Conservation (phyloP, 2,797 vertebrate species). For the Lateolabrax maculatus region DNA sequence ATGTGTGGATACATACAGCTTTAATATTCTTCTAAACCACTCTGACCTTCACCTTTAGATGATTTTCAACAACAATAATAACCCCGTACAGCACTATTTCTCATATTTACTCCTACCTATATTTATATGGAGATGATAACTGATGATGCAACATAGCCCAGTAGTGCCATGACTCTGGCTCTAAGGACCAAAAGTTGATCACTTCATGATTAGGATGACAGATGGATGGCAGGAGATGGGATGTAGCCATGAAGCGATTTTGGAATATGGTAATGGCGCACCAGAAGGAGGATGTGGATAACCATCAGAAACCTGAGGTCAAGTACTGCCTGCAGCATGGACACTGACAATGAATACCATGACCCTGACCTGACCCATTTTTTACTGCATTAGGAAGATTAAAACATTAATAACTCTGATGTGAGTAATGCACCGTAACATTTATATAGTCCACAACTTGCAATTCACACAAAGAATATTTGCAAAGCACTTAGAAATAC, state of each 20-base stretch:
- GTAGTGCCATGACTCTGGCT: conserved; percentile 12
- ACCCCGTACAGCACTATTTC: not conserved
- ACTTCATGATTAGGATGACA: conserved; percentile 30
- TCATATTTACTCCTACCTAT: conserved; percentile 30
- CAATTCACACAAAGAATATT: not conserved
- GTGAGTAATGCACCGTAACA: conserved; percentile 12
- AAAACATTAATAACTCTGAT: conserved; percentile 16
- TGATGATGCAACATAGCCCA: conserved; percentile 20
- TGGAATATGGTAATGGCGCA: not conserved
- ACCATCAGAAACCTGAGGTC: not conserved
- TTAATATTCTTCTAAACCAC: conserved; percentile 32
- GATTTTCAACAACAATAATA: conserved; percentile 9
- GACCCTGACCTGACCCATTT: conserved; percentile 1
- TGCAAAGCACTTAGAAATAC: not conserved
- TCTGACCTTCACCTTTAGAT: conserved; percentile 19
- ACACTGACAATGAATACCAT: conserved; percentile 16
- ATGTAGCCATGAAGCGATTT: conserved; percentile 4
- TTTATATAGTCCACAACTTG: conserved; percentile 19
- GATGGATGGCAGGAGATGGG: conserved; percentile 12
- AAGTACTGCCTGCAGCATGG: not conserved
- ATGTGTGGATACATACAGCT: conserved; percentile 22
- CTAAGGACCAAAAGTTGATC: conserved; percentile 19
- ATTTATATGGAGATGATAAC: conserved; percentile 38
- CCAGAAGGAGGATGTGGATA: not conserved
- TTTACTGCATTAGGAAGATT: not conserved